Base-by-base conservation (phyloP, 35 echinoderm and acorn worm genomes). In the Diadema setosum region DNA sequence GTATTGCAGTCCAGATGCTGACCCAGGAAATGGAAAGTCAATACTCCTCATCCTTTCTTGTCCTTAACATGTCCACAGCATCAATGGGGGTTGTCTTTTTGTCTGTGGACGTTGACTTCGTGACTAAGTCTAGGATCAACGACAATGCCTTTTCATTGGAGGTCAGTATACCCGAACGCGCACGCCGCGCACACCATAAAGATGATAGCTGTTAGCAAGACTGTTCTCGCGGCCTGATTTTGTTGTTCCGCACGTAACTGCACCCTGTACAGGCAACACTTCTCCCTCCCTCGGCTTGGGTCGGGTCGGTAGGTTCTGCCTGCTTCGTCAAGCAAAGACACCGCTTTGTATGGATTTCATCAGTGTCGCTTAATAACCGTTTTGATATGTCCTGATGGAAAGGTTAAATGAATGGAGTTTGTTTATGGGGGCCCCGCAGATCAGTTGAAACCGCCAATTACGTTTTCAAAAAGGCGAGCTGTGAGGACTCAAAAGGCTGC, bases 361-460 rank as follows among this genome's bases (percentile, higher is more conserved):
- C 73, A 78, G 73, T 78, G 73, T 78, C 73, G 73, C 73, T 78
- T 78, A 78, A 78, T 78, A 78, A 36, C 37, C 73, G 37, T n/a
- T 78, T 78, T 78, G 37, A 44, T 21, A 21, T 78, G 73, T 78
- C 73, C 39, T 78, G 73, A 24, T 41, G 2, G 26, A 78, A 41
- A 78, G 73, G 73, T 78, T 78, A 78, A 78, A 78, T 78, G 73
- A 78, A 41, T 78, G 20, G 34, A 78, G 73, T 78, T 78, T 78
- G 73, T 78, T 78, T 78, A 78, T 41, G 35, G 73, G 33, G 48
- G n/a, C n/a, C 63, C 37, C 40, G 73, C 40, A 78, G 34, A 35
- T 78, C 73, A 78, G 27, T 42, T 78, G 73, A 78, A 78, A 78
- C 73, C 73, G 73, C 73, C 73, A 78, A 78, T 78, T 78, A 78